Percentiles rank a stretch among this genome's conserved stretches.
These are phyloP conservation scores for Cyrtorhinus lividipennis DNA, from an alignment of 1,140 invertebrate species.

Conservation along the genomic window DNA sequence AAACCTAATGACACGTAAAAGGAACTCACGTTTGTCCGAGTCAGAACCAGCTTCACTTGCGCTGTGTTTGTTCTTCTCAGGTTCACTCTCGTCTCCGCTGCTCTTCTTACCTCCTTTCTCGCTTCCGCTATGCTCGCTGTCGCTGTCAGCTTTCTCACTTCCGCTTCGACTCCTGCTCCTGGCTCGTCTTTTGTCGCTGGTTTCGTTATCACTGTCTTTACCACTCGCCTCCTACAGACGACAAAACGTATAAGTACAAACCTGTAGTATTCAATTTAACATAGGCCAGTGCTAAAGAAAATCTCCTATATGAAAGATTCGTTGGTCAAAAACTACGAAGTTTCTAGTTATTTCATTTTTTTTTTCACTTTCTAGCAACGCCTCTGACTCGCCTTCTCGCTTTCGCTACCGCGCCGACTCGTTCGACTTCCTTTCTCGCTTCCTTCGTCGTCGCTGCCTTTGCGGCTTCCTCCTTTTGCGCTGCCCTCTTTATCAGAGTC, in stretches of 20 bases:
- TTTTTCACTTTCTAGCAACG: no score
- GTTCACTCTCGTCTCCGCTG: background rate
- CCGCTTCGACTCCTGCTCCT: background rate
- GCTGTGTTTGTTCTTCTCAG: background rate
- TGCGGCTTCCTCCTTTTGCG: background rate
- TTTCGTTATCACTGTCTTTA: conserved; percentile 14
- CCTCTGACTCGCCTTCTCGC: background rate
- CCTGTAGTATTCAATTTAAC: no score
- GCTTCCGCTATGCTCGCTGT: background rate
- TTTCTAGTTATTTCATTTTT: no score
- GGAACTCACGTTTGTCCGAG: background rate
- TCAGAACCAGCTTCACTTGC: background rate
- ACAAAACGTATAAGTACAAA: no score
- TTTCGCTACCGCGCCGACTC: background rate
- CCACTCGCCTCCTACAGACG: background rate
- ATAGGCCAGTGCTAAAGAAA: no score
- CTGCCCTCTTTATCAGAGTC: conserved; percentile 9
- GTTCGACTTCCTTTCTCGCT: background rate
- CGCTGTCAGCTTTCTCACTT: background rate
- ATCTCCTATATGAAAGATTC: no score
- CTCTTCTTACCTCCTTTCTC: background rate
- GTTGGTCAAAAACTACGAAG: no score
- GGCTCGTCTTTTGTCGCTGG: background rate
- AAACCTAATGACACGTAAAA: background rate
- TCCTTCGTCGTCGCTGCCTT: conserved; percentile 7